Percentiles rank a stretch among this genome's conserved stretches.
These are phyloP conservation scores for Drosophila phalerata DNA, from an alignment of 2,888 invertebrate genomes.

Conservation along the genomic window DNA sequence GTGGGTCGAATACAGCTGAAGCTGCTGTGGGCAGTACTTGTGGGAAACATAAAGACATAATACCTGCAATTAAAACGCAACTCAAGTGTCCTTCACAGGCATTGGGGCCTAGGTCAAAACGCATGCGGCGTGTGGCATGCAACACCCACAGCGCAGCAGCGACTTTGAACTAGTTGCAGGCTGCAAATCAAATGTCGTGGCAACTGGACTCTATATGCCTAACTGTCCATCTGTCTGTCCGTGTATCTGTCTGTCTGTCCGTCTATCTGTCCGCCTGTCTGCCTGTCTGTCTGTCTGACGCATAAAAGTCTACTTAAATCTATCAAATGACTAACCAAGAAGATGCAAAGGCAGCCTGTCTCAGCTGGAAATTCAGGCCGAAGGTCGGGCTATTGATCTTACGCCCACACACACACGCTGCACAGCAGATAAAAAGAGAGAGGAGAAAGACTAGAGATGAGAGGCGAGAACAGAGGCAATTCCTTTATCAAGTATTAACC, in stretches of 20 bases:
- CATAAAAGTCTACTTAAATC: slow-evolving; percentile 63
- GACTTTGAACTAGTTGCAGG: slow-evolving; percentile 76
- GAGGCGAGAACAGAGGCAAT: background rate
- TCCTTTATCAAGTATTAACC: slow-evolving; percentile 70
- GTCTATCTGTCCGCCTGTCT: slow-evolving; percentile 12
- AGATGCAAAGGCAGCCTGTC: slow-evolving; percentile 36
- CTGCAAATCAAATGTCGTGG: slow-evolving; percentile 21
- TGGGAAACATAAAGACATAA: slow-evolving; percentile 73
- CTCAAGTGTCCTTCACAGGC: slow-evolving; percentile 79
- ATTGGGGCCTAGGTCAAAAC: slow-evolving; percentile 82
- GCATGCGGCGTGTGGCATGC: slow-evolving; percentile 32
- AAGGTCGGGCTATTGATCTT: slow-evolving; percentile 78
- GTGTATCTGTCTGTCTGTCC: slow-evolving; percentile 5
- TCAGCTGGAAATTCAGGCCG: slow-evolving; percentile 49
- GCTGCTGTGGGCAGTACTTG: slow-evolving; percentile 53
- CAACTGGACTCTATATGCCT: slow-evolving; percentile 14
- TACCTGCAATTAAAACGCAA: slow-evolving; percentile 83
- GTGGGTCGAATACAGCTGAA: slow-evolving; percentile 40
- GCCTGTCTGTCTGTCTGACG: slow-evolving; percentile 25
- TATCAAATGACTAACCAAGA: slow-evolving; percentile 77
- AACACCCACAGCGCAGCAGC: slow-evolving; percentile 27
- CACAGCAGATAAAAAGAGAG: background rate
- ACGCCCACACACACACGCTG: slow-evolving; percentile 57
- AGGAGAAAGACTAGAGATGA: background rate
- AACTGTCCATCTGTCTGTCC: background rate